These are phyloP conservation scores for Empis stercorea DNA, from an alignment of 2,888 invertebrate genomes.

Conservation along the genomic window DNA sequence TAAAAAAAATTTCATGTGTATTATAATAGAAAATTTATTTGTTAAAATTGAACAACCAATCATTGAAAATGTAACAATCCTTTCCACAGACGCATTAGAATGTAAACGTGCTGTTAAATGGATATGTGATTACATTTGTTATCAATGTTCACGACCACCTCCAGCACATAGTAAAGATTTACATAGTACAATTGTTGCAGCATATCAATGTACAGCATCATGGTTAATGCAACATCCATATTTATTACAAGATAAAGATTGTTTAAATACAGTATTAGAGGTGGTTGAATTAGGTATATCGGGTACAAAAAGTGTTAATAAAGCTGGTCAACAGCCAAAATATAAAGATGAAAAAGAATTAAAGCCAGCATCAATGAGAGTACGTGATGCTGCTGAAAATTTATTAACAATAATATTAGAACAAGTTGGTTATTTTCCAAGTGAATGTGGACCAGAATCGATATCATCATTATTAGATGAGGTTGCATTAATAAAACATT, in stretches of 20 bases:
- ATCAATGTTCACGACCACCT: constrained; percentile 89
- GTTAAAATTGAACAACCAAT: constrained; percentile 33
- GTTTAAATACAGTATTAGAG: constrained; percentile 84
- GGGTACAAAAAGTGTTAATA: constrained; percentile 78
- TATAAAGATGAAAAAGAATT: constrained; percentile 93
- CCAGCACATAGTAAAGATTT: constrained; percentile 87
- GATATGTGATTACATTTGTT: constrained; percentile 95
- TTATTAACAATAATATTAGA: constrained; percentile 81
- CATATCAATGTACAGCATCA: constrained; percentile 79
- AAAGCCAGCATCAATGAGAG: constrained; percentile 95
- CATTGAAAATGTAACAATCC: constrained; percentile 35
- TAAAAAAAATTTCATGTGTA: constrained; percentile 11
- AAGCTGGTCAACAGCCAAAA: constrained; percentile 77
- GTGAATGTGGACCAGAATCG: constrained; percentile 71
- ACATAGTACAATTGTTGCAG: constrained; percentile 87
- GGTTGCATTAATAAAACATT: constrained; percentile 63
- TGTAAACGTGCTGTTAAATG: constrained; percentile 90
- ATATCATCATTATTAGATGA: constrained; percentile 82
- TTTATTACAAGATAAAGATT: constrained; percentile 81
- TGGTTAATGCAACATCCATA: constrained; percentile 89
- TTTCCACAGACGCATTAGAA: constrained; percentile 65
- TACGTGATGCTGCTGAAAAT: constrained; percentile 93
- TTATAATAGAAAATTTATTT: constrained; percentile 25
- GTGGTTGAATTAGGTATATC: constrained; percentile 96
- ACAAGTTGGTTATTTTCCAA: constrained; percentile 76